Base-by-base conservation (phyloP, 2,113 vertebrate species). In the Anguilla rostrata region DNA sequence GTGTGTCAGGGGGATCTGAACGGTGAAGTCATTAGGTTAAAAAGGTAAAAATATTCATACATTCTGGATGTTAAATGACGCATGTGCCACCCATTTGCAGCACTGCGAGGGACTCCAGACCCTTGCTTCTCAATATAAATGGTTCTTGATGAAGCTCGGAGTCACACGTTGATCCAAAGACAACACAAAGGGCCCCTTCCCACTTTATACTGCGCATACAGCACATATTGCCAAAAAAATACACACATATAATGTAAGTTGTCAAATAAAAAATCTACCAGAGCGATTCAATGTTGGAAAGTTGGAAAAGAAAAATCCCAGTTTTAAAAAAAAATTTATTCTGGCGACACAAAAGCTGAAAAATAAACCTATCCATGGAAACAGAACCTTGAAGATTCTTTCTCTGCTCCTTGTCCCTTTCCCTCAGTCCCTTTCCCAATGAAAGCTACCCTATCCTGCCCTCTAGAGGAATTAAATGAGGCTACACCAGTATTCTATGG, bases 391-490 rank as follows among this genome's bases (percentile, higher is more conserved):
- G 56, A 60, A 14, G 14, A 18, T 60, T 18, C 53, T 12, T 56
- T 56, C 15, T 56, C 9, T 15, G 56, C 56, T 60, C 56, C 56
- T 60, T 60, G 12, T 9, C n/a, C n/a, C n/a, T n/a, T n/a, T n/a
- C n/a, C n/a, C n/a, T n/a, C 60, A 22, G 60, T 66, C 60, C 18
- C 3, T 66, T 66, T 66, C 60, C 20, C 22, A 0, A 29, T 12
- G 22, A 83, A 49, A 49, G 81, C n/a, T 83, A 53, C 26, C 22
- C 81, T 53, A 26, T 81, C n/a, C 22, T 85, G 84, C 78, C 84
- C 84, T 85, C 84, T 85, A 85, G 78, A 57, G 84, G 84, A 34
- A 57, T 46, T 46, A 22, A 53, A 22, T 81, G 39, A 34, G 40
- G 2, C 11, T 34, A 75, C 26, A 75, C n/a, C 9, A 29, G 71